These are phyloP conservation scores for Osmoderma eremita DNA, from an alignment of 2,888 invertebrate genomes.

Conservation along the genomic window DNA sequence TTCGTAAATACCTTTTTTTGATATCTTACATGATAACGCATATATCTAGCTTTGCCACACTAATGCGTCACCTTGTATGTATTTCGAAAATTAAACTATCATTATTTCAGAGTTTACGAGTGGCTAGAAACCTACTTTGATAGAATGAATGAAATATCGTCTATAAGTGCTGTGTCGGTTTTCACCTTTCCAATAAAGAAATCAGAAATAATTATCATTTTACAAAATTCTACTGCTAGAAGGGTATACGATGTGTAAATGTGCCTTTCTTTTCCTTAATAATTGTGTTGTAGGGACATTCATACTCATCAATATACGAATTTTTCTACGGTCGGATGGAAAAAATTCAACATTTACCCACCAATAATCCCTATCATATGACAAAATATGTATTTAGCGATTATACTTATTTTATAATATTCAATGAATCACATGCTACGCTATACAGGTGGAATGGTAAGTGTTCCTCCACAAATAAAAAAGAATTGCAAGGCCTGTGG, in stretches of 20 bases:
- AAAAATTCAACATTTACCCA: constrained; percentile 51
- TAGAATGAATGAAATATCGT: constrained; percentile 49
- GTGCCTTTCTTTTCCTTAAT: constrained; percentile 3
- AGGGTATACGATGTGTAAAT: not conserved
- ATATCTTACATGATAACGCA: too few species aligned
- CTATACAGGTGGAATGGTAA: constrained; percentile 55
- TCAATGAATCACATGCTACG: constrained; percentile 44
- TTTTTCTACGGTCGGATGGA: constrained; percentile 50
- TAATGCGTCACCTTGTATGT: too few species aligned
- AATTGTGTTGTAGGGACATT: constrained; percentile 47
- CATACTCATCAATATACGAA: constrained; percentile 50
- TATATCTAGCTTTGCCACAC: too few species aligned
- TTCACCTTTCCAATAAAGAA: constrained; percentile 50
- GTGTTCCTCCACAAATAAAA: not conserved
- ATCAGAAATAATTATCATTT: constrained; percentile 53
- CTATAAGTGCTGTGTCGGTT: constrained; percentile 45
- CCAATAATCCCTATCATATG: constrained; percentile 44
- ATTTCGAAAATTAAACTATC: not conserved
- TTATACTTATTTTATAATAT: constrained; percentile 50
- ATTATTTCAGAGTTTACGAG: constrained; percentile 55
- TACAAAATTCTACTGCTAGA: constrained; percentile 45
- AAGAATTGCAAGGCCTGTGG: too few species aligned
- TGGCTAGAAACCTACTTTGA: constrained; percentile 57
- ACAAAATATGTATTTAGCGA: constrained; percentile 46
- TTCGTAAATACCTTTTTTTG: too few species aligned